A percentile compares a stretch with the other conserved stretches of the same genome.
phyloP scores from a whole-genome alignment of 2,888 invertebrate species.

The Xestoiulus laeticollis region DNA sequence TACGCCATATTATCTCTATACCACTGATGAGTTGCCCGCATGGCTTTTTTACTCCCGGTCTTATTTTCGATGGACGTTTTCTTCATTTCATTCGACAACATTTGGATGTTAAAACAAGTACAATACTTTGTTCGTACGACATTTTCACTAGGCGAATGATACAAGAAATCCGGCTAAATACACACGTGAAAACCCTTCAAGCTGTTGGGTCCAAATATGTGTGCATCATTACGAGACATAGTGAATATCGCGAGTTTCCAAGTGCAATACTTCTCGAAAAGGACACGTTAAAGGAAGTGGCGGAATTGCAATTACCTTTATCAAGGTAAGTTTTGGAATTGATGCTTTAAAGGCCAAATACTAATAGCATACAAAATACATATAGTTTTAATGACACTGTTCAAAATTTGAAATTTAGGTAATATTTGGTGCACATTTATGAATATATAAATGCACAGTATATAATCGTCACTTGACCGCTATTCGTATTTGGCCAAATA shows the following conservation, averaged over 20 bases:
- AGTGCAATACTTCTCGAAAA: background rate
- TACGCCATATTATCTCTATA: background rate
- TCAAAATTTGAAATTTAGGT: background rate
- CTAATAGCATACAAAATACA: too few species aligned
- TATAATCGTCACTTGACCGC: too few species aligned
- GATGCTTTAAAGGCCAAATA: background rate
- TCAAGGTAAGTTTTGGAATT: background rate
- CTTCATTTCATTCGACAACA: constrained; percentile 8
- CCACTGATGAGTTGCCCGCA: background rate
- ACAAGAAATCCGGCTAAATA: background rate
- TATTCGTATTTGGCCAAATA: too few species aligned
- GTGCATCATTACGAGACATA: background rate
- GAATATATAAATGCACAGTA: too few species aligned
- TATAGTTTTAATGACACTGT: background rate
- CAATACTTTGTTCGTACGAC: background rate
- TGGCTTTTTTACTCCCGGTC: background rate
- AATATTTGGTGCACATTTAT: too few species aligned
- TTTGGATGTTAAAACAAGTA: background rate
- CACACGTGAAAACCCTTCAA: constrained; percentile 4
- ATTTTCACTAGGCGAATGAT: background rate
- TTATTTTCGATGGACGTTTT: constrained; percentile 5
- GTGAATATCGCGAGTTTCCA: background rate
- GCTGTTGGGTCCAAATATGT: constrained; percentile 37
- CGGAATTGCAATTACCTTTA: background rate
- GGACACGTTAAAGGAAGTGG: background rate